Base-by-base conservation (phyloP, 2,888 invertebrate species). In the Cerceris ruficornis region DNA sequence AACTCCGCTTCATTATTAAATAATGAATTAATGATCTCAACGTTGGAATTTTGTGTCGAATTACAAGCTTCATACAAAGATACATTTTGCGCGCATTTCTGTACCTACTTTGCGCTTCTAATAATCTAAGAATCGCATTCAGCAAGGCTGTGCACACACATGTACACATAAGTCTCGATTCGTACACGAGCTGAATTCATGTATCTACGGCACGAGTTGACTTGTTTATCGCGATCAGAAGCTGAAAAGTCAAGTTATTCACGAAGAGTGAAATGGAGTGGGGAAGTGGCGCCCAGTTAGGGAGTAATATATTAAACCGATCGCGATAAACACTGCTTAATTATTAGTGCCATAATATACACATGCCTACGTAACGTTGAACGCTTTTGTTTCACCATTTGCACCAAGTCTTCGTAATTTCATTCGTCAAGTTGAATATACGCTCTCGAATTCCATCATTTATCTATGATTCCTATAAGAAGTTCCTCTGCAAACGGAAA, bases 221-320 rank as follows among this genome's bases (percentile, higher is more conserved):
- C 79, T 78, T 67, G 82, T 76, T 84, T 84, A 84, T 84, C 84
- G 70, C 77, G 80, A 84, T 84, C 71, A 73, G 69, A 66, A 82
- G 82, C 82, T 84, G 84, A 85, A 79, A 82, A 85, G 80, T 85
- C 80, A 69, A 73, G 69, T 82, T 82, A 77, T 84, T 84, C 85
- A 73, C 64, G 68, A 77, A 76, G 75, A 72, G 73, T 49, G 50
- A 61, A 46, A 43, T 8, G 15, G 62, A 61, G 71, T 70, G 75
- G 67, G 69, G 75, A 65, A 66, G 52, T 58, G 61, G 75, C 67
- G 64, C 72, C 69, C 76, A 55, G 70, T 77, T 73, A 69, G 67
- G 80, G 69, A 77, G 73, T 69, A 76, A 73, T 60, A 60, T 79
- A 81, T 77, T 74, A 76, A 64, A 59, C 62, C 59, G 69, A 82